Evolutionary conservation across 2,888 invertebrate species (phyloP), one percentile per base, ranked within the genome.

Genomic region (Cheilosia soror): DNA sequence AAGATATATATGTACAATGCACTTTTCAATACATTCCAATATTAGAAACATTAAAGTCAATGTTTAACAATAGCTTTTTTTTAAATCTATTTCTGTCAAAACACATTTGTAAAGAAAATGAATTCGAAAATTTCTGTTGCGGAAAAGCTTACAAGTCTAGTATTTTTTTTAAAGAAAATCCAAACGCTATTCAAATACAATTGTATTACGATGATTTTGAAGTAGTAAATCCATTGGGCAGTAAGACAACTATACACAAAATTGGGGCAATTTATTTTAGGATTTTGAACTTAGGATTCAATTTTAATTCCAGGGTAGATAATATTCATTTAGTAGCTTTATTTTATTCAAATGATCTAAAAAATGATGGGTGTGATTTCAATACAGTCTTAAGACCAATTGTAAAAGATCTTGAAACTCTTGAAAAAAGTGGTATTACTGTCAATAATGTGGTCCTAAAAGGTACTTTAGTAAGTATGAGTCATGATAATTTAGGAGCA

Each of bases 181-280:
- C n/a, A n/a, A n/a, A n/a, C n/a, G n/a, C n/a, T n/a, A n/a, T 5
- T 63, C 47, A 47, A 15, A 13, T 63, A 15, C 47, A 63, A 31
- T 49, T 63, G 5, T 63, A 25, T 63, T 63, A 63, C 15, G 42
- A 60, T 11, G 58, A 60, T 60, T 60, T 60, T 42, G 58, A 60
- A 42, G 58, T 60, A 11, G 31, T 42, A 1, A 63, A 63, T 47
- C 62, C 44, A 4, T 47, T 47, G 6, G 62, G 62, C 6, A 47
- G 62, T 20, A 63, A 63, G 7, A 63, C 40, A 15, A 66, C 15
- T 53, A 25, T 7, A 40, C 62, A 62, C 5, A 62, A 62, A 62
- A 62, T 62, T 15, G 31, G 62, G n/a, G 62, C 62, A 29, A 15
- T 62, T 25, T 47, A 62, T 31, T 62, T 62, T 47, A 47, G 29